A percentile compares a stretch with the other conserved stretches of the same genome.
Conservation (phyloP, 2,888 invertebrate genomes). For the Choristoneura rosaceana region DNA sequence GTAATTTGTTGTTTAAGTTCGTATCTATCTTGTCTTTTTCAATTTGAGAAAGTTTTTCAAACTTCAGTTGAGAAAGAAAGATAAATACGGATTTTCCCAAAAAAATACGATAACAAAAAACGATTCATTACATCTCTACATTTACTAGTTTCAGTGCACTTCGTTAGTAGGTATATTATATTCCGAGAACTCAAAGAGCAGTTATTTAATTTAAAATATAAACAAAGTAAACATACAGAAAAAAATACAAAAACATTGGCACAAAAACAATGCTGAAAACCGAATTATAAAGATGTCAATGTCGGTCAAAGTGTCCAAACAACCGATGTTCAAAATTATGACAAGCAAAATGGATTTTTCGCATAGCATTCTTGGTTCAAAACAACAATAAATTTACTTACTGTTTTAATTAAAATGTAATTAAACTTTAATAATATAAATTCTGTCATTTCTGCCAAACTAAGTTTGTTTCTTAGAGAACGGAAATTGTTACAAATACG, state of each 20-base stretch:
- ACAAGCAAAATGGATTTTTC: slow-evolving; percentile 3
- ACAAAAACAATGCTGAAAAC: slow-evolving; percentile 5
- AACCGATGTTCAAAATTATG: slow-evolving; percentile 16
- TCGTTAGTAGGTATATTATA: no score
- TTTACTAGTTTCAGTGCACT: no score
- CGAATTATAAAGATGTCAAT: slow-evolving; percentile 24
- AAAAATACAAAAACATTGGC: slow-evolving; percentile 19
- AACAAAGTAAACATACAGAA: background rate
- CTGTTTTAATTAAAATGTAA: no score
- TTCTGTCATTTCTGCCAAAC: background rate
- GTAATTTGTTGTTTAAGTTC: no score
- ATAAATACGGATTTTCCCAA: no score
- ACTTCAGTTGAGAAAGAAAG: no score
- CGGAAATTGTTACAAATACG: background rate
- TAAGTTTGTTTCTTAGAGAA: background rate
- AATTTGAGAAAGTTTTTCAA: no score
- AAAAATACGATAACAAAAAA: no score
- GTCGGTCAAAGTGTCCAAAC: slow-evolving; percentile 11
- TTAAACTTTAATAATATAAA: background rate
- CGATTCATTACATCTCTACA: no score
- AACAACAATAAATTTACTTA: slow-evolving; percentile 3
- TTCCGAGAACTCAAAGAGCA: background rate
- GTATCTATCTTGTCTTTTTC: no score
- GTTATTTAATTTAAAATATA: background rate
- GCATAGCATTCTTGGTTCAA: background rate